Base-by-base conservation (phyloP, 2,113 vertebrate genomes). In the Pycnonotus jocosus region DNA sequence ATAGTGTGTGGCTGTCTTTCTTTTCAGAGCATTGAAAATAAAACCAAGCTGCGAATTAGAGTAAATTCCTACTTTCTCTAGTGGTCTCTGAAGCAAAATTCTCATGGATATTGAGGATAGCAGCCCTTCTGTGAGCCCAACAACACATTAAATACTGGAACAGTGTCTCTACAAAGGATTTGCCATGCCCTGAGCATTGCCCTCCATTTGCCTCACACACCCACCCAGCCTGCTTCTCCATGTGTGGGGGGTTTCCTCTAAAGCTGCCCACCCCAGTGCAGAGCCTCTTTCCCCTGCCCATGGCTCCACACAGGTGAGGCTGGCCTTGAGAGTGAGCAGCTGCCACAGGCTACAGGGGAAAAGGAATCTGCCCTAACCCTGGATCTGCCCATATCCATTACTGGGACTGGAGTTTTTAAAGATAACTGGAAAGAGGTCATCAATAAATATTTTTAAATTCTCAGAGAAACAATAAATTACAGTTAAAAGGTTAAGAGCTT, bases 1-100 rank as follows among this genome's bases (percentile, higher is more conserved):
- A 79, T 7, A 68, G 18, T 33, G 4, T 37, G n/a, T 82, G 37
- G 53, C 42, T 94, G 28, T 40, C 17, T 69, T 95, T 93, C 48
- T 85, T 91, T 65, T 90, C 66, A 82, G 14, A 85, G 22, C 53
- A 76, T 8, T 79, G 38, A 85, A 95, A 92, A 82, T 77, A 53
- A 86, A 91, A 90, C n/a, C 77, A 0, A 4, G 15, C 23, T 76
- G 37, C 61, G 85, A 95, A 94, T 94, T 85, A 84, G 23, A 95
- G 66, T 61, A 50, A 88, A 48, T 89, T 87, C 60, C 61, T 91
- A 37, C 60, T 64, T 81, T 79, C 53, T 71, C 23, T 89, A 81
- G 69, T 50, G 81, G 56, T 58, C 25, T 80, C 61, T 79, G 69
- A 87, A 79, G 90, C 38, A 85, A 94, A 71, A 56, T 56, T 84